These are phyloP conservation scores for Palythoa caribaeorum DNA, from an alignment of 92 coral and sea anemone species.

Conservation along the genomic window DNA sequence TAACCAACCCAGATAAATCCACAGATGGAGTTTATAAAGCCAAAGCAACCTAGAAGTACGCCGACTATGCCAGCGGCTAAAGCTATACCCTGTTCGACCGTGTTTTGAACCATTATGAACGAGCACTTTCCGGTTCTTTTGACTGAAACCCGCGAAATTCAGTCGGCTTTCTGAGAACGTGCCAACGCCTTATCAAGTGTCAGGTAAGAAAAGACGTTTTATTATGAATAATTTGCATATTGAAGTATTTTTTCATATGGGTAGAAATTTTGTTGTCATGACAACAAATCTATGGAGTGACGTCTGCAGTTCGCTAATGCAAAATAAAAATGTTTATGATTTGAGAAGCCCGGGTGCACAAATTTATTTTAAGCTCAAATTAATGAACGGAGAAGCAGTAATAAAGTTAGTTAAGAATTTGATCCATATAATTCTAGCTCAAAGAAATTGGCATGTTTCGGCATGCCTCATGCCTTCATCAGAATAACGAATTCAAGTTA, in stretches of 20 bases:
- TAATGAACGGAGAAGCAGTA: too few species aligned
- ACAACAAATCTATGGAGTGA: background rate
- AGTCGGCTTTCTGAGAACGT: background rate
- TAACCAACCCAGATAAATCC: conserved; percentile 60
- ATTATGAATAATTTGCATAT: background rate
- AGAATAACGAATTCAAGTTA: too few species aligned
- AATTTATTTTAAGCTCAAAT: too few species aligned
- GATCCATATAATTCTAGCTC: too few species aligned
- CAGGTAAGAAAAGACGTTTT: background rate
- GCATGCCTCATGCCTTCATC: too few species aligned
- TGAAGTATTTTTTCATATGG: background rate
- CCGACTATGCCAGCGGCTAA: conserved; percentile 50
- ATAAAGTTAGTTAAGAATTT: too few species aligned
- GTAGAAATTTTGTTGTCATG: background rate
- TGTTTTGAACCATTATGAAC: conserved; percentile 38
- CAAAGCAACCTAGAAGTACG: conserved; percentile 30
- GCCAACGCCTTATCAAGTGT: background rate
- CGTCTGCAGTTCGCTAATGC: background rate
- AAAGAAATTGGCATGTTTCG: too few species aligned
- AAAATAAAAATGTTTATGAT: background rate
- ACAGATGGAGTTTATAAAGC: conserved; percentile 31
- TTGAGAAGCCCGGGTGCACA: background rate
- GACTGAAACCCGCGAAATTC: background rate
- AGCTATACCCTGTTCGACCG: conserved; percentile 36
- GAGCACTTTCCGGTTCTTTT: background rate